Percentiles rank a stretch among this genome's conserved stretches.
Evolutionary conservation across 2,888 invertebrate genomes (phyloP).

Genomic region (Cordilura impudica): DNA sequence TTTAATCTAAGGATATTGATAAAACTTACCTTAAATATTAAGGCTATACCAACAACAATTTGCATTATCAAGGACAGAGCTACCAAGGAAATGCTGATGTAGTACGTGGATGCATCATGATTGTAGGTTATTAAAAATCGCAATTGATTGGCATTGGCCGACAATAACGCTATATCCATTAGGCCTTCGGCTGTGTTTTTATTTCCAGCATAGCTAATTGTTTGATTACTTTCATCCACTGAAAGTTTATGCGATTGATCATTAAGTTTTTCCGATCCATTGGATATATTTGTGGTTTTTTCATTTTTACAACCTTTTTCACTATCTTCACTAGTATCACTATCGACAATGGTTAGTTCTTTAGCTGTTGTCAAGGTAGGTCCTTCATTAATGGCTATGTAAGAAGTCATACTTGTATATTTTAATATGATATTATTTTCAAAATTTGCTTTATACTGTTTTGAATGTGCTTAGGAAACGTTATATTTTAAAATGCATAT

Average conservation of each 20-base stretch:
- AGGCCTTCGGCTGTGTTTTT: conserved; percentile 78
- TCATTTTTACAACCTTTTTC: conserved; percentile 37
- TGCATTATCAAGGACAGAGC: conserved; percentile 82
- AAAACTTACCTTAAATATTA: conserved; percentile 81
- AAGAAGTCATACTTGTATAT: conserved; percentile 27
- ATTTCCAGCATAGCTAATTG: conserved; percentile 70
- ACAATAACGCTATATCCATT: conserved; percentile 85
- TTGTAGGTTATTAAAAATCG: conserved; percentile 83
- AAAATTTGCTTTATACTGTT: not conserved
- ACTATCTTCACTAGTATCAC: conserved; percentile 32
- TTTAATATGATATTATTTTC: not conserved
- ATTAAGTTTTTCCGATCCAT: not conserved
- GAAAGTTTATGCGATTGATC: conserved; percentile 14
- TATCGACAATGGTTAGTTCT: conserved; percentile 20
- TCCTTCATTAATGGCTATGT: conserved; percentile 4
- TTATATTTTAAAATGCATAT: conserved; percentile 10
- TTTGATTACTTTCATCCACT: not conserved
- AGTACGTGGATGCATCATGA: conserved; percentile 80
- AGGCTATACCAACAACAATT: conserved; percentile 81
- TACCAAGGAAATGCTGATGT: conserved; percentile 80
- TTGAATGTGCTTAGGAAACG: not conserved
- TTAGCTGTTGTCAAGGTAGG: not conserved
- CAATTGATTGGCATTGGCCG: conserved; percentile 85
- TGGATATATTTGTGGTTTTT: not conserved
- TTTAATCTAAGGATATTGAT: not conserved